These are phyloP conservation scores for Phalanger gymnotis DNA, from an alignment of 2,797 vertebrate species.

Conservation along the genomic window DNA sequence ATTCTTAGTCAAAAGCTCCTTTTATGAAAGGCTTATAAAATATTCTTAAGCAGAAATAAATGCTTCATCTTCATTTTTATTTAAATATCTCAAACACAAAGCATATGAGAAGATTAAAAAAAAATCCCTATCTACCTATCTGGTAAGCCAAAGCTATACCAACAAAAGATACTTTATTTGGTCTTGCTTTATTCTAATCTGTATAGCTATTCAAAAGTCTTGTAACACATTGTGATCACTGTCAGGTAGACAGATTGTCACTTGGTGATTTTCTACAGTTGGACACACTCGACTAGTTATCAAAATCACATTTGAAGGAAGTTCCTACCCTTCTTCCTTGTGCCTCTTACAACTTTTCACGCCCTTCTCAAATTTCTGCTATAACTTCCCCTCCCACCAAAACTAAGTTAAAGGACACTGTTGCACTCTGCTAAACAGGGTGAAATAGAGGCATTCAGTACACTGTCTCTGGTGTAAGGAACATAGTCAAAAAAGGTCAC, in stretches of 20 bases:
- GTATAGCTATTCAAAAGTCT: constrained; percentile 85
- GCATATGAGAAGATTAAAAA: constrained; percentile 60
- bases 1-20: constrained; percentile 40
- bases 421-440: constrained; percentile 90
- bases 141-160: constrained; percentile 77
- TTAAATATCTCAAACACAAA: constrained; percentile 52
- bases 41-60: constrained; percentile 22
- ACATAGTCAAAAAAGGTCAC: constrained; percentile 92
- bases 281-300: constrained; percentile 87
- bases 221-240: constrained; percentile 86
- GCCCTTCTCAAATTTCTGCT: constrained; percentile 90
- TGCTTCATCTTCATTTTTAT: constrained; percentile 69
- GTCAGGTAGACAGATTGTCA: constrained; percentile 89
- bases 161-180: constrained; percentile 87
- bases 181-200: constrained; percentile 83
- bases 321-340: constrained; percentile 82
- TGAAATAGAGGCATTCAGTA: constrained; percentile 85
- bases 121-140: constrained; percentile 69
- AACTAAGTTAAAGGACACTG: constrained; percentile 85
- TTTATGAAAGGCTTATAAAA: constrained; percentile 48
- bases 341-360: constrained; percentile 82
- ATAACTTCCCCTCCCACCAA: constrained; percentile 90
- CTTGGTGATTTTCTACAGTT: constrained; percentile 88
- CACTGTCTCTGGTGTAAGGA: constrained; percentile 85
- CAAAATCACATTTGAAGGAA: constrained; percentile 86